Evolutionary conservation across 2,888 invertebrate genomes (phyloP), one percentile per base, ranked within the genome.

Genomic region (Julus scandinavius): DNA sequence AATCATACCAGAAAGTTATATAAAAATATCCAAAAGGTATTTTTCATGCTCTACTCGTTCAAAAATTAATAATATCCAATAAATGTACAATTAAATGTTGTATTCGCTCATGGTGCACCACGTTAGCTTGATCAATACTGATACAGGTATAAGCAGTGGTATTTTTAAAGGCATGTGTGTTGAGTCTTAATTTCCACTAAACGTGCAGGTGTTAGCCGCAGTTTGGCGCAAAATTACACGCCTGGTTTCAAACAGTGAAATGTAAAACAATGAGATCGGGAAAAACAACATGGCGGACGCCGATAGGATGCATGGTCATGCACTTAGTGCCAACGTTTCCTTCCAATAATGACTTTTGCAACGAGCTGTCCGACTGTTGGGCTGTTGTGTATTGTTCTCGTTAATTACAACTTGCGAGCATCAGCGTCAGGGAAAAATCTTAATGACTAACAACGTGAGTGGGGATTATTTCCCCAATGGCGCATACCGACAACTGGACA

Each of bases 351-450:
- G 49, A 85, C 50, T 85, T 85, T 85, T 40, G 85, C 17, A 41
- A 85, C 49, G n/a, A 85, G 41, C 49, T 85, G 45, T 85, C 85
- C 85, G 45, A 85, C 85, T 50, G 85, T 20, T 85, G 49, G 50
- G 29, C 45, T 85, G 50, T 85, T 49, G 85, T 85, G 85, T 85
- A 85, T 85, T 85, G 85, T 85, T 50, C 85, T 85, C 85, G 85
- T 85, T 85, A 85, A 85, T 85, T 85, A 85, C 50, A 85, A 20
- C 85, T 85, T 45, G 50, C 85, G 29, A 85, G 49, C 41, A n/a
- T 38, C 85, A 85, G 85, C 45, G 85, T 85, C 45, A 50, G 50
- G 29, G 85, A 50, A 45, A 85, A 85, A 50, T 85, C 49, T 85
- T 85, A 85, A 85, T 50, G 50, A 50, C 85, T 49, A 50, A 85